Conservation (phyloP, 2,888 invertebrate species). For the Aproaerema taeniolella region DNA sequence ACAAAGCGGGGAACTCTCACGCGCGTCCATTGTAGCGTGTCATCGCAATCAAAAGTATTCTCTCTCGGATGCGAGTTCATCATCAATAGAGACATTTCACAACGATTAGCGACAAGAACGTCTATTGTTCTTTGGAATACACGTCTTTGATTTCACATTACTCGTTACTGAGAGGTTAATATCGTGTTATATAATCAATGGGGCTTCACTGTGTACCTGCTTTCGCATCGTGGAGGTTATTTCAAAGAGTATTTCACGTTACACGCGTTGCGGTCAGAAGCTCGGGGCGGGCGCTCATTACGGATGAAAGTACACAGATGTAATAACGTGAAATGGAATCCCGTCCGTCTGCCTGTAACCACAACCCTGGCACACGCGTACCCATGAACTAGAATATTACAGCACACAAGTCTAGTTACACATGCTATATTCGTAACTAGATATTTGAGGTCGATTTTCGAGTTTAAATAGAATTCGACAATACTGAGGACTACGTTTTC, state of each 20-base stretch:
- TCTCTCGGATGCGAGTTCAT: slow-evolving; percentile 48
- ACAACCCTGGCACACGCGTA: slow-evolving; percentile 46
- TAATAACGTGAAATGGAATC: slow-evolving; percentile 63
- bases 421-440: too few relatives aligned
- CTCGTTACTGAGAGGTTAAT: neutral
- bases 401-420: too few relatives aligned
- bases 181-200: too few relatives aligned
- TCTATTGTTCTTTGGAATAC: slow-evolving; percentile 5
- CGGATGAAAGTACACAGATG: slow-evolving; percentile 54
- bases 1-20: slow-evolving; percentile 59
- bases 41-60: slow-evolving; percentile 62
- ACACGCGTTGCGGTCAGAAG: slow-evolving; percentile 46
- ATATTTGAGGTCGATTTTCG: too few relatives aligned
- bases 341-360: slow-evolving; percentile 51
- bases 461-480: too few relatives aligned
- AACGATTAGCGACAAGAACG: slow-evolving; percentile 36
- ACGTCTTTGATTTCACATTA: slow-evolving; percentile 20
- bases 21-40: slow-evolving; percentile 58
- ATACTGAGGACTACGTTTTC: too few relatives aligned
- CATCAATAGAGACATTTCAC: slow-evolving; percentile 50
- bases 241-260: slow-evolving; percentile 33
- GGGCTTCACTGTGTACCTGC: too few relatives aligned
- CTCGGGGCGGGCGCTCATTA: slow-evolving; percentile 47
- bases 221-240: neutral
- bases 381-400: slow-evolving; percentile 53